Evolutionary conservation across 2,888 invertebrate species (phyloP).

Genomic region (Eupithecia centaureata): DNA sequence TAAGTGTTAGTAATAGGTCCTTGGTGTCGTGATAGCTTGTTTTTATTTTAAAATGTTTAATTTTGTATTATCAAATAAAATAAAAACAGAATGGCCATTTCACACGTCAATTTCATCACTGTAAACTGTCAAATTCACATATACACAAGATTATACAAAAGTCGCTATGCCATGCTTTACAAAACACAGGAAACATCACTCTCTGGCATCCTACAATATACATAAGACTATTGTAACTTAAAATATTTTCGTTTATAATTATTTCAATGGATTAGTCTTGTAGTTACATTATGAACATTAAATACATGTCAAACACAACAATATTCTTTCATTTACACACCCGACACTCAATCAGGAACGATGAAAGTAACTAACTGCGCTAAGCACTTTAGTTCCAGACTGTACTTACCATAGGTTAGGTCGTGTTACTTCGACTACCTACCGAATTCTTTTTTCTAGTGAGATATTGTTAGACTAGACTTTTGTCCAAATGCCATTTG

Average conservation of each 20-base stretch:
- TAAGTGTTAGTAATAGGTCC: slow-evolving; percentile 76
- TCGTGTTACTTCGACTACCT: not conserved
- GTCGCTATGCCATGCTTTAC: slow-evolving; percentile 54
- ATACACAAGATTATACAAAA: slow-evolving; percentile 37
- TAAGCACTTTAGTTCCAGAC: not conserved
- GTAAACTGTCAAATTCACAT: slow-evolving; percentile 48
- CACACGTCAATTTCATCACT: slow-evolving; percentile 36
- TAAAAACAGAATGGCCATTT: slow-evolving; percentile 54
- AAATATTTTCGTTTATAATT: slow-evolving; percentile 65
- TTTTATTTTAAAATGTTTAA: slow-evolving; percentile 34
- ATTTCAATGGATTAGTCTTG: slow-evolving; percentile 74
- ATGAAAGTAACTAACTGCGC: too few species aligned
- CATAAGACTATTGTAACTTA: slow-evolving; percentile 60
- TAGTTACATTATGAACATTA: slow-evolving; percentile 82
- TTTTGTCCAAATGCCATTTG: not conserved
- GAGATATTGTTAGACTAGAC: too few species aligned
- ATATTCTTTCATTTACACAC: slow-evolving; percentile 81
- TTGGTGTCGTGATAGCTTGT: slow-evolving; percentile 78
- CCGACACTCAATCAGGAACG: slow-evolving; percentile 35
- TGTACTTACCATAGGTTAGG: not conserved
- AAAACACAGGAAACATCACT: slow-evolving; percentile 66
- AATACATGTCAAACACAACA: slow-evolving; percentile 82
- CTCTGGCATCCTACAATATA: slow-evolving; percentile 58
- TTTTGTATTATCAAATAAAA: slow-evolving; percentile 58
- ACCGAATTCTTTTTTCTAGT: not conserved